Evolutionary conservation across 2,888 invertebrate species (phyloP), one percentile per base, ranked within the genome.

Genomic region (Apamea sordens): DNA sequence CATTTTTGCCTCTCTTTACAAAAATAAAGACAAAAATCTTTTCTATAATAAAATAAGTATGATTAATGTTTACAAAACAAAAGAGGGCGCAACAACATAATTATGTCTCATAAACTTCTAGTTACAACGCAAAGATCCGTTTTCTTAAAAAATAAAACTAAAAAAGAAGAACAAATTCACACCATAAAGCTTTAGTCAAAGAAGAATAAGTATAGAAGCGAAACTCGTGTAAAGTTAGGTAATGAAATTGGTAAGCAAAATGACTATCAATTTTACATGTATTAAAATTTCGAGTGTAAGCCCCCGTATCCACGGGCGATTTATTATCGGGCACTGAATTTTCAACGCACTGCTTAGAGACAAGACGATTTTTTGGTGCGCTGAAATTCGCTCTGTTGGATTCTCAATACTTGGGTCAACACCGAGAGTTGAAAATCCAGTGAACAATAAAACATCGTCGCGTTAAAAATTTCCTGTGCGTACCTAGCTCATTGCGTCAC

Each of bases 131-230:
- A 36, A 80, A 64, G 69, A 77, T 86, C 80, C 68, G 32, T 79
- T 80, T 79, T 67, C 77, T 79, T 67, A 65, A 80, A 73, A 78
- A 84, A 81, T 41, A 70, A 69, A 83, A 78, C 41, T 63, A 68
- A 74, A 79, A 84, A 76, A 21, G 41, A 67, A 75, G 50, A 79
- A 86, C 80, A 86, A 89, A 84, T 84, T 81, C 68, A 71, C 79
- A 56, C 71, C 72, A 74, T 77, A 53, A 75, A 73, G 71, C 76
- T 79, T 76, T 41, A 21, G 44, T 21, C 63, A 76, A 63, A 83
- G 80, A 80, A 2, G 47, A 76, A 28, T 21, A 8, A 63, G 21
- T 1, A n/a, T 56, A 76, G 80, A 83, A 47, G 28, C 18, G 82
- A 71, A 18, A 50, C 59, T n/a, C 3, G 13, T 44, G 1, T 21